Base-by-base conservation (phyloP, 2,888 invertebrate species). In the Acrobasis consociella region DNA sequence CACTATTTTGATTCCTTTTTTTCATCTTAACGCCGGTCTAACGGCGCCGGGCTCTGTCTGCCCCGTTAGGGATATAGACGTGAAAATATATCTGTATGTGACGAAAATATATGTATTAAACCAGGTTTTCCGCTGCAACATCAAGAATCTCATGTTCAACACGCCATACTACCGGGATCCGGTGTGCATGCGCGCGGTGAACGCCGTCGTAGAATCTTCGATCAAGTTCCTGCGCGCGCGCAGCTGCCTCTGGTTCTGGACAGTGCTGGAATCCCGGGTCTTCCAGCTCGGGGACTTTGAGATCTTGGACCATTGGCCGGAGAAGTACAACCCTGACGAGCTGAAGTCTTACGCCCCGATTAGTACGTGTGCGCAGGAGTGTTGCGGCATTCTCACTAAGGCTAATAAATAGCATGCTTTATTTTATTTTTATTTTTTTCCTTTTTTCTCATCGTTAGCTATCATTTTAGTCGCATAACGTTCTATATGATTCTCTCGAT, bases 41-140 rank as follows among this genome's bases (percentile, higher is more conserved):
- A n/a, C n/a, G n/a, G n/a, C n/a, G n/a, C n/a, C n/a, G n/a, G n/a
- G n/a, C n/a, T n/a, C n/a, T n/a, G n/a, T n/a, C n/a, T n/a, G n/a
- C n/a, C n/a, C n/a, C n/a, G n/a, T n/a, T n/a, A n/a, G n/a, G n/a
- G n/a, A n/a, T n/a, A n/a, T n/a, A n/a, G n/a, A n/a, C n/a, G n/a
- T n/a, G n/a, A n/a, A n/a, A n/a, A n/a, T n/a, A n/a, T n/a, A n/a
- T n/a, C n/a, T n/a, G n/a, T n/a, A 22, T 22, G 22, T 22, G 22
- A 2, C 3, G 22, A 22, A 13, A 13, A 46, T 39, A n/a, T n/a
- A n/a, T n/a, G n/a, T n/a, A 55, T 31, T 17, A 15, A 10, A 56
- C 51, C 72, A 89, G 90, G 71, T 91, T 10, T 91, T 91, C 64
- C 82, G 88, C 49, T 91, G 91, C 72, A 89, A 89, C 69, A 81